A percentile compares a stretch with the other conserved stretches of the same genome.
phyloP scores from a whole-genome alignment of 2,888 invertebrate genomes.

The Ypsolopha scabrella region DNA sequence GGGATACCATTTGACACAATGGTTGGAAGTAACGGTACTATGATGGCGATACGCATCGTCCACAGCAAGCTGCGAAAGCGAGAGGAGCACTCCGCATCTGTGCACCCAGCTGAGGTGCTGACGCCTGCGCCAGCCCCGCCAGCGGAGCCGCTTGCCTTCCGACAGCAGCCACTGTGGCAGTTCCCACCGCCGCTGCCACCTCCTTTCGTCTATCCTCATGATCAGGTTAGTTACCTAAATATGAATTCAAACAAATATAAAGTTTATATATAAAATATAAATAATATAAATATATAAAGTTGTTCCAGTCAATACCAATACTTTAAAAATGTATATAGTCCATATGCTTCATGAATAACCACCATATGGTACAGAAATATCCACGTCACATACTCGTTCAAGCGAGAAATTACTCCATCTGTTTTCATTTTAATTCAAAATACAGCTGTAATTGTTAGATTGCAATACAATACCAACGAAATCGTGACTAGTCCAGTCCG shows the following conservation, averaged over 20 bases:
- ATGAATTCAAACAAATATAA: background rate
- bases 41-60: constrained; percentile 91
- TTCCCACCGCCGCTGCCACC: constrained; percentile 85
- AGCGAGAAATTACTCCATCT: background rate
- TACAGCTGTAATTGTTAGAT: constrained; percentile 9
- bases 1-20: constrained; percentile 69
- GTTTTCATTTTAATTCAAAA: background rate
- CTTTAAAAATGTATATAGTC: too few relatives aligned
- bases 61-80: constrained; percentile 91
- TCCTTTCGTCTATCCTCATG: constrained; percentile 81
- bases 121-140: constrained; percentile 63
- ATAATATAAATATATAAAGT: too few relatives aligned
- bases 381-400: too few relatives aligned
- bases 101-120: constrained; percentile 76
- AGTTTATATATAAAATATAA: too few relatives aligned
- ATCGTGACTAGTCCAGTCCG: constrained; percentile 52
- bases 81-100: constrained; percentile 81
- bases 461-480: constrained; percentile 43
- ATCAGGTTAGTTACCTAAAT: constrained; percentile 75
- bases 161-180: constrained; percentile 84
- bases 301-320: too few relatives aligned
- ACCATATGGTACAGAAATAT: too few relatives aligned
- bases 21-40: constrained; percentile 88
- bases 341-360: too few relatives aligned
- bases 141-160: constrained; percentile 72